Conservation (phyloP, 2,888 invertebrate genomes). For the Archaeoteleia sp. region DNA sequence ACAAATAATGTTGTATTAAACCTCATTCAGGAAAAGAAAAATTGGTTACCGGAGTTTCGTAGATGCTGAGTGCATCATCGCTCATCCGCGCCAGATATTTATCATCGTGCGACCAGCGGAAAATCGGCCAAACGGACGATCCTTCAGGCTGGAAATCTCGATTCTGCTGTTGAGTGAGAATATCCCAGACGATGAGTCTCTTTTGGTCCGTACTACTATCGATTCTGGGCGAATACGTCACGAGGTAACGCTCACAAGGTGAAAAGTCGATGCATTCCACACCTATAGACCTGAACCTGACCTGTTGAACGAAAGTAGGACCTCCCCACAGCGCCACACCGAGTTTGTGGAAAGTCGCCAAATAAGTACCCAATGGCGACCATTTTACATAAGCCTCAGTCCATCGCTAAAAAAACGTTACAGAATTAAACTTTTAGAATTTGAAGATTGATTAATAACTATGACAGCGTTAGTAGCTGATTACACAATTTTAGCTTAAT, state of each 20-base stretch:
- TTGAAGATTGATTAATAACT: too few relatives aligned
- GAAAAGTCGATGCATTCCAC: slow-evolving; percentile 98
- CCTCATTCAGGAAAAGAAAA: slow-evolving; percentile 4
- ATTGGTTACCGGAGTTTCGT: slow-evolving; percentile 87
- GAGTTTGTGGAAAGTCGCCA: slow-evolving; percentile 96
- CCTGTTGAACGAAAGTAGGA: slow-evolving; percentile 92
- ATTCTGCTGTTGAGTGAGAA: slow-evolving; percentile 94
- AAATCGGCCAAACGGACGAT: slow-evolving; percentile 92
- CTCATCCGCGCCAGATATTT: slow-evolving; percentile 94
- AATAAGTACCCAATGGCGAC: slow-evolving; percentile 97
- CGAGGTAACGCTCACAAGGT: slow-evolving; percentile 96
- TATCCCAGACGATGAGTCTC: slow-evolving; percentile 97
- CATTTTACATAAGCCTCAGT: slow-evolving; percentile 97
- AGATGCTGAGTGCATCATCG: slow-evolving; percentile 90
- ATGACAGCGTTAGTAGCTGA: too few relatives aligned
- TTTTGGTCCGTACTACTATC: slow-evolving; percentile 83
- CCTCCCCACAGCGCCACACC: slow-evolving; percentile 99
- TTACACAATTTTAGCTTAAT: slow-evolving; percentile 33
- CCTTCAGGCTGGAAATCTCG: slow-evolving; percentile 91
- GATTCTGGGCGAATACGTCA: slow-evolving; percentile 92
- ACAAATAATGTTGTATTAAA: too few relatives aligned
- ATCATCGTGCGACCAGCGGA: slow-evolving; percentile 98
- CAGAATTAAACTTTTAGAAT: too few relatives aligned
- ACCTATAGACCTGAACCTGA: slow-evolving; percentile 91
- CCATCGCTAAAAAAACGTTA: slow-evolving; percentile 84